phyloP scores from a whole-genome alignment of 92 coral and sea anemone genomes.

The Zoanthus sociatus region DNA sequence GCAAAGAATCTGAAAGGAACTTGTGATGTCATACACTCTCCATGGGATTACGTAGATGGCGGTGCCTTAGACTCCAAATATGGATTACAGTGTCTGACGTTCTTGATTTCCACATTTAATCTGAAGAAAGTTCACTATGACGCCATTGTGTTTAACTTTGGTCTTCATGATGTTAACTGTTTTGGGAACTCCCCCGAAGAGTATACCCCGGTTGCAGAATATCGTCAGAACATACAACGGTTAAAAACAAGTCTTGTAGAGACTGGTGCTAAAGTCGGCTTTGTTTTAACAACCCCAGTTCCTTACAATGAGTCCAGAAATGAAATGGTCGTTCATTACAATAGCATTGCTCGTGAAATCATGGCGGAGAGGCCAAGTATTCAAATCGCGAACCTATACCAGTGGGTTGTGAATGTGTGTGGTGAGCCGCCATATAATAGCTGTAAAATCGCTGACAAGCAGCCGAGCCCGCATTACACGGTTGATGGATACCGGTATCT shows the following conservation, averaged over 20 bases:
- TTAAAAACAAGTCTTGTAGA: conserved; percentile 53
- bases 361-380: conserved; percentile 59
- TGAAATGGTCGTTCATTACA: conserved; percentile 66
- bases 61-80: conserved; percentile 91
- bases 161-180: conserved; percentile 81
- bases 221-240: conserved; percentile 51
- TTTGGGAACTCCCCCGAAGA: conserved; percentile 63
- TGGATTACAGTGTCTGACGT: conserved; percentile 71
- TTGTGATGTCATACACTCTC: conserved; percentile 83
- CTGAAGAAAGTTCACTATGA: conserved; percentile 62
- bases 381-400: conserved; percentile 70
- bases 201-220: conserved; percentile 60
- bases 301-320: conserved; percentile 61
- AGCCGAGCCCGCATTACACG: conserved; percentile 83
- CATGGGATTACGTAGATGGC: conserved; percentile 84
- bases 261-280: conserved; percentile 68
- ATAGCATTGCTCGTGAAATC: conserved; percentile 63
- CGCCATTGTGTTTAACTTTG: conserved; percentile 84
- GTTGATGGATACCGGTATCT: conserved; percentile 68
- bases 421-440: conserved; percentile 67
- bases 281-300: conserved; percentile 75
- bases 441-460: conserved; percentile 61
- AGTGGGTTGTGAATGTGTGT: conserved; percentile 69
- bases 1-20: conserved; percentile 45
- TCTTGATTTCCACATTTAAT: conserved; percentile 62